Base-by-base conservation (phyloP, 1,140 invertebrate genomes). In the Meloidogyne hapla region DNA sequence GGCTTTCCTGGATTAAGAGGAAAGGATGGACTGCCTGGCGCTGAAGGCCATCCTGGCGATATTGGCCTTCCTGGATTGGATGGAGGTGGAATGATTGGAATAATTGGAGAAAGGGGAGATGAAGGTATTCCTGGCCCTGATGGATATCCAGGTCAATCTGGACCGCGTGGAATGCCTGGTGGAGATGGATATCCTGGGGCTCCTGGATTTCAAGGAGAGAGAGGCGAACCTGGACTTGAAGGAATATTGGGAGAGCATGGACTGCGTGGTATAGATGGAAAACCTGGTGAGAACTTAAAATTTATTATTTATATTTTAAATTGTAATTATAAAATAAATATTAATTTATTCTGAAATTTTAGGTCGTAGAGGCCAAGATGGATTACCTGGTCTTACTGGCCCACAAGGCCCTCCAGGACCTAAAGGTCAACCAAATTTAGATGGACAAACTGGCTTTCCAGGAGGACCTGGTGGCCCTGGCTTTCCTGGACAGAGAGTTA, bases 131-230 rank as follows among this genome's bases (percentile, higher is more conserved):
- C 77, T 18, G 77, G 77, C 25, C 23, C 23, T 15, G 72, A 67
- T 67, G 77, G 77, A 45, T 5, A 63, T 65, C 66, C 75, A 38
- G 77, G 77, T 21, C 64, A 28, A 12, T 48, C 33, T 12, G 78
- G 78, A 26, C 48, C 23, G 4, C 45, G 40, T 26, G 78, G 78
- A 5, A 93, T 94, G 10, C 68, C 82, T 40, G 94, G 94, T 48
- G 89, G 91, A 65, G 92, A 92, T 33, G 84, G 80, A 28, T 71
- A 77, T 26, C 83, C 82, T 61, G 84, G 86, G 21, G 21, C 75
- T 62, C 70, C 75, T 77, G 84, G 84, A 56, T 73, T 69, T 25
- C 83, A 76, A 40, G 94, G 94, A 56, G 72, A 86, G 10, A 81
- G 80, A 66, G 87, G 87, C 75, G 81, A 81, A 23, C 71, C 74